Evolutionary conservation across 1,140 invertebrate genomes (phyloP), one percentile per base, ranked within the genome.

Genomic region (Leptestheria dahalacensis): DNA sequence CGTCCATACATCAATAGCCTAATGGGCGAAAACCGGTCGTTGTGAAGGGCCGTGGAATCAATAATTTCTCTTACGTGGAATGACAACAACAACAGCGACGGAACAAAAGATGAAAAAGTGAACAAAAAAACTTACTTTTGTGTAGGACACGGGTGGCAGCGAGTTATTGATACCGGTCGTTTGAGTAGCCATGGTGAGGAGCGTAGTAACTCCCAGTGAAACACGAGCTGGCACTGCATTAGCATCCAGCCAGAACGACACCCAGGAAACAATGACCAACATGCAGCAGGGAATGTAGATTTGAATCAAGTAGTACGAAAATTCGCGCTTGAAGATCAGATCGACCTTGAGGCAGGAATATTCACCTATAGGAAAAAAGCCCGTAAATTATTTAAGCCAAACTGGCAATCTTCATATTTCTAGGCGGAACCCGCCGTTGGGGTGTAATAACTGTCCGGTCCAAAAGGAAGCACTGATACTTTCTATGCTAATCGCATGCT

Each of bases 261-360:
- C 93, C 92, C 92, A 95, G 29, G 89, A 93, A 59, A 96, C 92
- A 70, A 96, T 94, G 69, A 96, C 91, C 67, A 94, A 74, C 91
- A 93, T 94, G 76, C 90, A 93, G 79, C 91, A 94, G 33, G 91
- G 91, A 67, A 94, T 93, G 79, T 95, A 94, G 74, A 94, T 93
- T 77, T 96, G 92, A 69, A 96, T 93, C 65, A 97, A 79, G 78
- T 97, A 96, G 82, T 96, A 97, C 75, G 86, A 90, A 84, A 97
- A 97, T 77, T 96, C 91, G 69, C 93, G 79, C 75, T 94, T 94
- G 80, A 97, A 93, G 65, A 91, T 78, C 64, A 97, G 77, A 73
- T 94, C 89, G 66, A 95, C 92, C 75, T 92, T 91, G 65, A 96
- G 74, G 73, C 93, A 97, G 77, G 91, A 95, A 82, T 96, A 97